Conservation (phyloP, 2,797 vertebrate species). For the Cygnus olor region DNA sequence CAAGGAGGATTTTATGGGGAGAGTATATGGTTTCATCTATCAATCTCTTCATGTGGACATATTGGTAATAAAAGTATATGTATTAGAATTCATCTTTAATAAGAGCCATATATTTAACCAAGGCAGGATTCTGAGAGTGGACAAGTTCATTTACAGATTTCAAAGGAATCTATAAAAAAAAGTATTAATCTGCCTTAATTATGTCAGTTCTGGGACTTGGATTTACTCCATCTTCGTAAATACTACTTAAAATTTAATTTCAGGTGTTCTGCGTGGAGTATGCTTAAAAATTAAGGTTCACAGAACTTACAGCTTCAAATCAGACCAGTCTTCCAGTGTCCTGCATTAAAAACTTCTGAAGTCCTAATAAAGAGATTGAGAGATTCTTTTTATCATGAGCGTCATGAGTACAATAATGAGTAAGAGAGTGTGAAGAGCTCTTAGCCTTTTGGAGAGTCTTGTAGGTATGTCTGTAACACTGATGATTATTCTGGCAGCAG, state of each 20-base stretch:
- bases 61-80: conserved; percentile 74
- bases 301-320: conserved; percentile 57
- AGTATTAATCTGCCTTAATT: conserved; percentile 70
- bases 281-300: conserved; percentile 65
- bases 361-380: conserved; percentile 26
- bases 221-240: conserved; percentile 73
- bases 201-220: conserved; percentile 46
- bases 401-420: conserved; percentile 3
- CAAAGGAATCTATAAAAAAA: conserved; percentile 56
- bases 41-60: conserved; percentile 58
- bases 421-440: conserved; percentile 20
- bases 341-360: conserved; percentile 12
- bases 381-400: conserved; percentile 11
- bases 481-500: neutral
- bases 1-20: conserved; percentile 71
- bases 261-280: conserved; percentile 59
- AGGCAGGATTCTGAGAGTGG: conserved; percentile 39
- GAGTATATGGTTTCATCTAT: conserved; percentile 52
- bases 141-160: conserved; percentile 73
- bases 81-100: conserved; percentile 74
- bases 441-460: neutral
- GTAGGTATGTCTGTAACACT: neutral
- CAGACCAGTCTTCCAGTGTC: conserved; percentile 8
- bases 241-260: conserved; percentile 73
- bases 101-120: conserved; percentile 72